A percentile compares a stretch with the other conserved stretches of the same genome.
Evolutionary conservation across 2,113 vertebrate species (phyloP).

Genomic region (Zosterops pallidus): DNA sequence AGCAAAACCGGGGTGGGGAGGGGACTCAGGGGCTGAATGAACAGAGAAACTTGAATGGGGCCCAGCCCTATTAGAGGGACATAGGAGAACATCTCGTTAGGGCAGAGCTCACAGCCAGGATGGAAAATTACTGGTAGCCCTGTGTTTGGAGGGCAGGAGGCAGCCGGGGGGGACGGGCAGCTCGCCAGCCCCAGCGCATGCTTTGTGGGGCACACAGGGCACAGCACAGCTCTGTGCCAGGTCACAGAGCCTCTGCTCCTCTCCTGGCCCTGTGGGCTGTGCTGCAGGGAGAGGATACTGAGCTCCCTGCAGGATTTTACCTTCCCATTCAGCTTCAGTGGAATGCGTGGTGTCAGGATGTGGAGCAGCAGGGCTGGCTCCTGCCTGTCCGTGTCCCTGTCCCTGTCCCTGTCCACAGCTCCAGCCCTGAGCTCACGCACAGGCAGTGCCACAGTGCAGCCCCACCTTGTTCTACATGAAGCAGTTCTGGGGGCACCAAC

Average conservation of each 20-base stretch:
- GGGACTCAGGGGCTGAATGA: background rate
- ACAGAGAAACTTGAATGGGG: background rate
- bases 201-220: background rate
- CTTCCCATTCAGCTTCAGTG: background rate
- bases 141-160: background rate
- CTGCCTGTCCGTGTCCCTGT: background rate
- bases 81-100: background rate
- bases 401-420: background rate
- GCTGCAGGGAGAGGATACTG: background rate
- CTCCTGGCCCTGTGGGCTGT: accelerated
- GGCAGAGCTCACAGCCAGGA: background rate
- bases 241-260: background rate
- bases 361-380: background rate
- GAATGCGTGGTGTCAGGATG: background rate
- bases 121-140: slow-evolving; percentile 56
- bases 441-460: accelerated
- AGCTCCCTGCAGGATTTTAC: background rate
- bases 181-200: background rate
- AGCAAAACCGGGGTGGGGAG: accelerated
- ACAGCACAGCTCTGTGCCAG: background rate
- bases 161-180: background rate
- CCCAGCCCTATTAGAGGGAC: background rate
- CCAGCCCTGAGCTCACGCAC: accelerated
- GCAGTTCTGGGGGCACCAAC: background rate
- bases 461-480: background rate